These are phyloP conservation scores for Dolichomitus sp. DNA, from an alignment of 2,888 invertebrate genomes.

Conservation along the genomic window DNA sequence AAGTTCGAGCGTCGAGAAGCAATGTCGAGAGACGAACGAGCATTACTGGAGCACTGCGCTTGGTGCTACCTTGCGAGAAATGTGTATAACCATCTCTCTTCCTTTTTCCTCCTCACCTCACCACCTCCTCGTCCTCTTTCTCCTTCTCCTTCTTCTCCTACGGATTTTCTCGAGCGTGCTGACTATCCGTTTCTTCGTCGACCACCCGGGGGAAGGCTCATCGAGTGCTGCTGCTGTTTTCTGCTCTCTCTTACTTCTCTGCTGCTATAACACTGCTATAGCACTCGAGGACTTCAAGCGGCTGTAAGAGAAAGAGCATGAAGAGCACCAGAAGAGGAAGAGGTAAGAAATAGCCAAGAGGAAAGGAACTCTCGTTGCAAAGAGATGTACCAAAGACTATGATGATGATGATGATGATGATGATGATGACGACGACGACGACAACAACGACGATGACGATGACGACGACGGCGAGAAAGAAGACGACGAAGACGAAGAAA, in stretches of 20 bases:
- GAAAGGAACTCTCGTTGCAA: slow-evolving; percentile 47
- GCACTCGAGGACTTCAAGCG: not conserved
- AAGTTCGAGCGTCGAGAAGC: slow-evolving; percentile 3
- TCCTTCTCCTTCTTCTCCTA: slow-evolving; percentile 23
- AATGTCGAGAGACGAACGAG: slow-evolving; percentile 1
- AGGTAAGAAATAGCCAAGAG: slow-evolving; percentile 46
- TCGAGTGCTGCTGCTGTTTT: slow-evolving; percentile 11
- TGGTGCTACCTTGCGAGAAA: not conserved
- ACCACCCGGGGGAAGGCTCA: slow-evolving; percentile 32
- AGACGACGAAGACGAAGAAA: slow-evolving; percentile 80
- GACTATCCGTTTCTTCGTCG: slow-evolving; percentile 29
- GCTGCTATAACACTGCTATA: not conserved
- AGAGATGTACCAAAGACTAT: slow-evolving; percentile 21
- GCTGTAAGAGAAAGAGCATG: slow-evolving; percentile 5
- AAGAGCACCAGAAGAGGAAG: slow-evolving; percentile 24
- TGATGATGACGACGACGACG: slow-evolving; percentile 74
- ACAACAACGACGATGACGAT: slow-evolving; percentile 72
- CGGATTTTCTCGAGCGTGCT: slow-evolving; percentile 40
- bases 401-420: slow-evolving; percentile 74
- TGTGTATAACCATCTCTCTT: not conserved
- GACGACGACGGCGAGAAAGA: slow-evolving; percentile 77
- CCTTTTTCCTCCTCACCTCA: slow-evolving; percentile 9
- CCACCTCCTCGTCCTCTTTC: slow-evolving; percentile 19
- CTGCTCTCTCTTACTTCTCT: not conserved
- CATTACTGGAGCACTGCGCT: slow-evolving; percentile 29